phyloP scores from a whole-genome alignment of 2,888 invertebrate genomes.

The Gymnosoma rotundatum region DNA sequence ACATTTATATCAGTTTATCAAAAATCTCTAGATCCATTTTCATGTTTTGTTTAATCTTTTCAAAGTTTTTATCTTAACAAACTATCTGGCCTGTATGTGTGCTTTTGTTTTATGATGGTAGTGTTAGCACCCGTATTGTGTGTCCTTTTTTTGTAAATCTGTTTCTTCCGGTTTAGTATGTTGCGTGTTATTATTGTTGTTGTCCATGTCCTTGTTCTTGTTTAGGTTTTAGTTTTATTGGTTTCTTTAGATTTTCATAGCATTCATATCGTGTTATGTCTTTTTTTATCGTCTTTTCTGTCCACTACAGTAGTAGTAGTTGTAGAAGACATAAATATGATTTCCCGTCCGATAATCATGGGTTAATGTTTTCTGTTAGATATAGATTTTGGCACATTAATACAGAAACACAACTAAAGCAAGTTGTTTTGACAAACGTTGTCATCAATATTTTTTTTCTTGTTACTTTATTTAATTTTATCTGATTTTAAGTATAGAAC shows the following conservation, averaged over 20 bases:
- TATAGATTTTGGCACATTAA: constrained; percentile 24
- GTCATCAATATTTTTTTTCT: constrained; percentile 34
- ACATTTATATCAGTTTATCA: constrained; percentile 39
- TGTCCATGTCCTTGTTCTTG: constrained; percentile 42
- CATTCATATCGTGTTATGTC: constrained; percentile 23
- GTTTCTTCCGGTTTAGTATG: constrained; percentile 55
- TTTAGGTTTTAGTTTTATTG: constrained; percentile 50
- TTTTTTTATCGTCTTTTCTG: constrained; percentile 39
- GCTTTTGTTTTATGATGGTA: neutral
- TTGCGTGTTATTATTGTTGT: constrained; percentile 48
- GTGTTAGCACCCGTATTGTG: neutral
- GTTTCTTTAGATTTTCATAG: constrained; percentile 51
- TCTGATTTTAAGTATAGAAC: constrained; percentile 53
- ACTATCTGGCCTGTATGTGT: constrained; percentile 36
- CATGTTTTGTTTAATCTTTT: constrained; percentile 54
- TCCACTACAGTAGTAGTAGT: constrained; percentile 11
- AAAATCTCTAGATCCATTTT: constrained; percentile 55
- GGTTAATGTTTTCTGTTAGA: constrained; percentile 59
- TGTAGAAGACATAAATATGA: constrained; percentile 2
- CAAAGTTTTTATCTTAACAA: constrained; percentile 53
- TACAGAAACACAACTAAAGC: constrained; percentile 18
- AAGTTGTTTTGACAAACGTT: constrained; percentile 12
- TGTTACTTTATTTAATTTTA: constrained; percentile 32
- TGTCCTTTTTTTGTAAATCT: constrained; percentile 49
- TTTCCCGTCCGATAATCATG: constrained; percentile 49